Evolutionary conservation across 2,888 invertebrate genomes (phyloP).

Genomic region (Scotopteryx bipunctaria): DNA sequence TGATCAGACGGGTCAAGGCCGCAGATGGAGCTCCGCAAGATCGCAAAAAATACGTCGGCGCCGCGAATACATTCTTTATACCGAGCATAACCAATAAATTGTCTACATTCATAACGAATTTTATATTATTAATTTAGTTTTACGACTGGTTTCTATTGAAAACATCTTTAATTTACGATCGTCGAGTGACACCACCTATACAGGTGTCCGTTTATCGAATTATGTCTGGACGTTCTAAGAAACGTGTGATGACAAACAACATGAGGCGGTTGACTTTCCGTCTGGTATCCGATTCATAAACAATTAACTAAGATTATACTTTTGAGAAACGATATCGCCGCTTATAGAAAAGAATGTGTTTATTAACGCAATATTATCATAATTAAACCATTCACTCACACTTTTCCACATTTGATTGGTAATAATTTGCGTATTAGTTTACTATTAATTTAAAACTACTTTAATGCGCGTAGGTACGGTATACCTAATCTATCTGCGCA

Average conservation of each 20-base stretch:
- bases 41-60: conserved; percentile 67
- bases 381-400: conserved; percentile 7
- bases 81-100: conserved; percentile 61
- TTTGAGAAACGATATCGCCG: conserved; percentile 10
- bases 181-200: conserved; percentile 27
- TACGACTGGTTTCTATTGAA: conserved; percentile 42
- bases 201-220: conserved; percentile 56
- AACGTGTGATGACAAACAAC: conserved; percentile 21
- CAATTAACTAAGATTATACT: conserved; percentile 1
- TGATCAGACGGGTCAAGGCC: conserved; percentile 73
- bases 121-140: conserved; percentile 27
- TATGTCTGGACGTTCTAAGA: conserved; percentile 45
- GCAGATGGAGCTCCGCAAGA: conserved; percentile 50
- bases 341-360: conserved; percentile 5
- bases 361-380: conserved; percentile 8
- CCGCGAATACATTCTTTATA: conserved; percentile 59
- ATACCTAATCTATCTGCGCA: not conserved
- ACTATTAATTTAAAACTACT: not conserved
- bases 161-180: conserved; percentile 53
- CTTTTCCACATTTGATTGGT: not conserved
- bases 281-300: conserved; percentile 18
- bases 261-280: conserved; percentile 17
- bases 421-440: not conserved
- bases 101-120: conserved; percentile 50
- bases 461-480: too few relatives aligned